Evolutionary conservation across 2,888 invertebrate genomes (phyloP), one percentile per base, ranked within the genome.

Genomic region (Coleophora flavipennella): DNA sequence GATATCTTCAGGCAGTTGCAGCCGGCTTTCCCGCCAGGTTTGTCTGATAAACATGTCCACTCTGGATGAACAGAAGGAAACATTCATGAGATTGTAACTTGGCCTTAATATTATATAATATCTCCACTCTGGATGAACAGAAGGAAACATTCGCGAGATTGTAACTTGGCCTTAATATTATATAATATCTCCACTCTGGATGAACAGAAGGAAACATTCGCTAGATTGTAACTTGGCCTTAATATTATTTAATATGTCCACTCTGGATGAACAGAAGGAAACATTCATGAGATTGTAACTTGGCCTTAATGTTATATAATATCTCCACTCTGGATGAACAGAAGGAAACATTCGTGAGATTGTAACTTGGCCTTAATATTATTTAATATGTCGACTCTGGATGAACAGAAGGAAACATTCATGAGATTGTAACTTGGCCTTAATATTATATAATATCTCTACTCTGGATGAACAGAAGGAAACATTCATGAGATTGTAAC

Each of bases 191-290:
- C 94, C 75, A 94, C 91, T 72, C 94, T 93, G 67, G 13, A 66
- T 67, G 13, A 11, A 32, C 6, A 38, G 9, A n/a, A 10, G 1
- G 12, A 11, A 29, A 20, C 13, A 34, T 39, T 12, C 10, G n/a
- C 35, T 8, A 9, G 28, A 27, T 27, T 27, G 10, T n/a, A n/a
- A n/a, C n/a, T n/a, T n/a, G n/a, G n/a, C n/a, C n/a, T n/a, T n/a
- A n/a, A n/a, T n/a, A n/a, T n/a, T n/a, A n/a, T n/a, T n/a, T n/a
- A 93, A 92, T 91, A 94, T 92, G 62, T 94, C 94, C 75, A 94
- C 91, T 72, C 94, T 93, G 67, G 13, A 66, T 67, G 13, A 11
- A 32, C 6, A 38, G 9, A n/a, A 10, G 1, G 12, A 11, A 29
- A 20, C 13, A 34, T 39, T 12, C 10, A n/a, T 39, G 28, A 9